Percentiles rank a stretch among this genome's conserved stretches.
These are phyloP conservation scores for Lithophane socia DNA, from an alignment of 2,888 invertebrate species.

Conservation along the genomic window DNA sequence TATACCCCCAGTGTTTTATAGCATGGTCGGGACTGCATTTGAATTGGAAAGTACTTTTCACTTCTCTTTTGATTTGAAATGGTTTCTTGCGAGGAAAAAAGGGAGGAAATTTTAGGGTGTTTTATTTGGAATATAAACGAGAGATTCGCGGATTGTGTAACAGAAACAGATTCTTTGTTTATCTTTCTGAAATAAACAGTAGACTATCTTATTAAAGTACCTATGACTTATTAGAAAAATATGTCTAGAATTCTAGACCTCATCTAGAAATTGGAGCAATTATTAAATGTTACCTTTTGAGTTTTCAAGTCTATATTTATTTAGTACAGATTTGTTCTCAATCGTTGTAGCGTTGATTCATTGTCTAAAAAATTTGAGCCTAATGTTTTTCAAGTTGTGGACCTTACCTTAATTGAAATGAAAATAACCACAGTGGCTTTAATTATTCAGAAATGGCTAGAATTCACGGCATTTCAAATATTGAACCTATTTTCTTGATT, in stretches of 20 bases:
- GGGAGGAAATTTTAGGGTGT: conserved; percentile 17
- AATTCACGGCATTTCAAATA: conserved; percentile 15
- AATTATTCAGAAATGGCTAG: conserved; percentile 1
- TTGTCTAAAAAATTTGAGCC: conserved; percentile 6
- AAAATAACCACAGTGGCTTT: background rate
- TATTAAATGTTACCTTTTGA: conserved; percentile 13
- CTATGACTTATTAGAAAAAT: conserved; percentile 6
- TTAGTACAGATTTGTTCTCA: background rate
- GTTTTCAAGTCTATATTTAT: conserved; percentile 7
- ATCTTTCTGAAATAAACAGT: background rate
- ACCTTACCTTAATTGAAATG: conserved; percentile 2
- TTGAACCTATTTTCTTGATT: conserved; percentile 40
- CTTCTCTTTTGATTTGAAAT: conserved; percentile 49
- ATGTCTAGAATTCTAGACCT: background rate
- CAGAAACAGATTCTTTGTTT: background rate
- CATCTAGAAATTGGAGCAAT: conserved; percentile 25
- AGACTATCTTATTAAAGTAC: background rate
- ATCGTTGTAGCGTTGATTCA: background rate
- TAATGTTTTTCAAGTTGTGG: background rate
- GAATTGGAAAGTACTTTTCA: conserved; percentile 57
- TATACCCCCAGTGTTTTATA: conserved; percentile 61
- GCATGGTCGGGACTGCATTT: conserved; percentile 55
- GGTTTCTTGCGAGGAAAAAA: conserved; percentile 37
- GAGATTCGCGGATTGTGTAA: conserved; percentile 14
- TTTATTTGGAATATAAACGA: conserved; percentile 37